phyloP scores from a whole-genome alignment of 2,797 vertebrate genomes.

The Clarias platycephalus region DNA sequence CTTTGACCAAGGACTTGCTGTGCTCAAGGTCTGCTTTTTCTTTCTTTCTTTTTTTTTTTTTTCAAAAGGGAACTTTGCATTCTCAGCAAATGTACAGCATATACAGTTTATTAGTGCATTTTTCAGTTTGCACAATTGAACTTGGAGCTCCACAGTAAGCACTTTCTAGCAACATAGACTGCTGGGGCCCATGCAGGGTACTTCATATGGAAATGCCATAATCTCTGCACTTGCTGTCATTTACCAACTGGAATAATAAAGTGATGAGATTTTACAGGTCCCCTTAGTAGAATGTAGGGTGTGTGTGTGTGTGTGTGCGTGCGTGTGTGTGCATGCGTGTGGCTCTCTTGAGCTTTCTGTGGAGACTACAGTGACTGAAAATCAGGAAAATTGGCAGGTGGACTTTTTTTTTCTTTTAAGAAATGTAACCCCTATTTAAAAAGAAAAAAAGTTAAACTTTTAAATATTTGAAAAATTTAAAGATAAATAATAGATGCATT shows the following conservation, averaged over 20 bases:
- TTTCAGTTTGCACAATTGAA: constrained; percentile 41
- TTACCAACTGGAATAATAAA: constrained; percentile 30
- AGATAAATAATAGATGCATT: neutral
- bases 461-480: neutral
- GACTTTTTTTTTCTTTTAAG: neutral
- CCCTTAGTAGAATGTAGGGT: neutral
- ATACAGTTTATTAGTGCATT: constrained; percentile 40
- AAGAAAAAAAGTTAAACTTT: neutral
- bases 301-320: neutral
- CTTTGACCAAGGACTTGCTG: constrained; percentile 39
- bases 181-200: constrained; percentile 32
- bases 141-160: constrained; percentile 49
- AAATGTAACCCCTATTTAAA: neutral
- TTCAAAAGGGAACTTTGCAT: constrained; percentile 46
- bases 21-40: constrained; percentile 29
- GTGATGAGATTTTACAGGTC: constrained; percentile 31
- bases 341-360: neutral
- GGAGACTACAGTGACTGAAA: neutral
- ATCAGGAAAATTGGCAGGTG: neutral
- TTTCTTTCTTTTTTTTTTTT: constrained; percentile 13
- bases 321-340: too few species aligned
- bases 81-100: constrained; percentile 48
- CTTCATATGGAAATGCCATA: constrained; percentile 50
- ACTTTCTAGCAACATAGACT: constrained; percentile 43
- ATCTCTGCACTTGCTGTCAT: constrained; percentile 41